These are phyloP conservation scores for Sebastes goodei DNA, from an alignment of 2,797 vertebrate genomes.

Conservation along the genomic window DNA sequence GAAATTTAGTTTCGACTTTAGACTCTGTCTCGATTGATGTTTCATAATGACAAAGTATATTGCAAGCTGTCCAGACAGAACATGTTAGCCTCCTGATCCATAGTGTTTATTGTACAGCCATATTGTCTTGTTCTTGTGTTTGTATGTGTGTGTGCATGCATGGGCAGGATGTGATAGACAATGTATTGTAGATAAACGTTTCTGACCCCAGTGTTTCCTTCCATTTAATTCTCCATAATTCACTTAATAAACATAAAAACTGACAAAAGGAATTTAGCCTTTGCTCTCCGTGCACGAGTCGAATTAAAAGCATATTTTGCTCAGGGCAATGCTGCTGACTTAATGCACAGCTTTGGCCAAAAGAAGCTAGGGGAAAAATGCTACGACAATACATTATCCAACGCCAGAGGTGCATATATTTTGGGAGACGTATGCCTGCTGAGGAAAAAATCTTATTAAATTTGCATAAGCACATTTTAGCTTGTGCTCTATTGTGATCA, in stretches of 20 bases:
- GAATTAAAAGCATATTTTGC: slow-evolving; percentile 38
- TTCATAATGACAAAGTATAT: slow-evolving; percentile 22
- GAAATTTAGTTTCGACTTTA: slow-evolving; percentile 29
- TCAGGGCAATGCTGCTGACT: slow-evolving; percentile 29
- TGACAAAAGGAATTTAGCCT: slow-evolving; percentile 29
- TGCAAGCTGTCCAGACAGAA: not conserved
- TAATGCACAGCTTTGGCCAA: slow-evolving; percentile 31
- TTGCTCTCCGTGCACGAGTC: slow-evolving; percentile 7
- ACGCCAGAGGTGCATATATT: not conserved
- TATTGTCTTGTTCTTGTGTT: not conserved
- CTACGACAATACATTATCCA: slow-evolving; percentile 10
- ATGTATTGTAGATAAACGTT: not conserved
- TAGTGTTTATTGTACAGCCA: slow-evolving; percentile 10
- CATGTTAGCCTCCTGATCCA: not conserved
- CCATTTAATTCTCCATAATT: slow-evolving; percentile 4
- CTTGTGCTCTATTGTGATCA: not conserved
- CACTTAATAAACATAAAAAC: slow-evolving; percentile 36
- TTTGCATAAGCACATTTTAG: not conserved
- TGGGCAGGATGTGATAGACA: not conserved
- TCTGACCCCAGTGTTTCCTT: not conserved
- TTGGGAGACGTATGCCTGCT: not conserved
- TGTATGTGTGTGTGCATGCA: not conserved
- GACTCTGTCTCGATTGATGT: slow-evolving; percentile 8
- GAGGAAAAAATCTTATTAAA: not conserved
- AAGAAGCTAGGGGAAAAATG: not conserved